Conservation (phyloP, 1,140 invertebrate species). For the Hestina assimilis region DNA sequence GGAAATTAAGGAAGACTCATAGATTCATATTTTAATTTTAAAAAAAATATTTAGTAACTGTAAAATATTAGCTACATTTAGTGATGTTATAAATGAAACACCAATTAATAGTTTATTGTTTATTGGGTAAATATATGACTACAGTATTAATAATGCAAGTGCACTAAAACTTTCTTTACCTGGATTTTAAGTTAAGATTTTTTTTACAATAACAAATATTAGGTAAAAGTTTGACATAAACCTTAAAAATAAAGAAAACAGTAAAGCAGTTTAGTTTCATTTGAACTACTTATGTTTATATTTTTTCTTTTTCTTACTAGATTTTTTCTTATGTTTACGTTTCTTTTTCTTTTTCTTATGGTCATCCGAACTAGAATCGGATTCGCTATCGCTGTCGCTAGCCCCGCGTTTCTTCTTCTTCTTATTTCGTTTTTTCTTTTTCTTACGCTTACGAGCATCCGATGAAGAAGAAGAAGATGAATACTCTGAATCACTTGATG, state of each 20-base stretch:
- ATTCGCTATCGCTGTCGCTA: conserved; percentile 72
- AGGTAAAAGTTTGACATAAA: conserved; percentile 34
- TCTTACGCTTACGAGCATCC: conserved; percentile 64
- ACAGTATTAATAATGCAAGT: conserved; percentile 19
- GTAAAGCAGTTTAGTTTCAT: conserved; percentile 6
- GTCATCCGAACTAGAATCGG: conserved; percentile 72
- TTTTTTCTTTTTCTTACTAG: conserved; percentile 77
- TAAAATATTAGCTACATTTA: no score
- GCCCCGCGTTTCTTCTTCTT: conserved; percentile 70
- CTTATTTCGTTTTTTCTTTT: conserved; percentile 71
- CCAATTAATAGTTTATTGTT: conserved; percentile 15
- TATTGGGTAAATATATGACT: conserved; percentile 31
- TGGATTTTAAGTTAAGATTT: conserved; percentile 13
- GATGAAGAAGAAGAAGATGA: conserved; percentile 70
- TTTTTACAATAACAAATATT: conserved; percentile 8
- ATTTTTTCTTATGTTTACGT: conserved; percentile 76
- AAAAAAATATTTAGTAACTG: no score
- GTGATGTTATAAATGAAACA: no score
- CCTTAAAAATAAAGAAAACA: conserved; percentile 20
- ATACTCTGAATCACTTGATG: conserved; percentile 62
- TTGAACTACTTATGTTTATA: conserved; percentile 70
- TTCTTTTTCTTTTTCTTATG: conserved; percentile 78
- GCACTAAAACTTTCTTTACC: conserved; percentile 24
- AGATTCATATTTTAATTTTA: no score
- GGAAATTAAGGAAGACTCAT: no score